phyloP scores from a whole-genome alignment of 2,113 vertebrate genomes.

The Phrynosoma platyrhinos region DNA sequence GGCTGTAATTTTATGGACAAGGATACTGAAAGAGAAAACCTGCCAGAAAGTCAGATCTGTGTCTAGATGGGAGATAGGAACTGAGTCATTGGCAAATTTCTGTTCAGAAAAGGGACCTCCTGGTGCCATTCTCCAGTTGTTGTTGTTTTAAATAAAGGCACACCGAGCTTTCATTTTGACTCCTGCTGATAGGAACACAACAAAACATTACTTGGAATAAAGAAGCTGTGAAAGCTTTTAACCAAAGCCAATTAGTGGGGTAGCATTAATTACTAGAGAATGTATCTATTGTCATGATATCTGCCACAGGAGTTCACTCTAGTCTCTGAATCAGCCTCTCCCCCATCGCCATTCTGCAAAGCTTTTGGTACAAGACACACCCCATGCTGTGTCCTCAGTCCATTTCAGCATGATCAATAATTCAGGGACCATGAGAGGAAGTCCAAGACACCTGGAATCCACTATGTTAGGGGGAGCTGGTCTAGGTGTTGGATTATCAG shows the following conservation, averaged over 20 bases:
- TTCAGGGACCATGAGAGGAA: too few relatives aligned
- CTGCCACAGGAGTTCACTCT: not conserved
- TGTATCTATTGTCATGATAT: not conserved
- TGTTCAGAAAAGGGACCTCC: conserved; percentile 13
- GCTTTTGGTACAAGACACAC: not conserved
- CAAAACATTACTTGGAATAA: not conserved
- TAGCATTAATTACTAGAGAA: not conserved
- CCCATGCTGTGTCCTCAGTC: not conserved
- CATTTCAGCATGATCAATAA: too few relatives aligned
- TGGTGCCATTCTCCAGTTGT: conserved; percentile 40
- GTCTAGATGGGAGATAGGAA: conserved; percentile 17
- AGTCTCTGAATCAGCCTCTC: not conserved
- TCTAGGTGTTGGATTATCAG: too few relatives aligned
- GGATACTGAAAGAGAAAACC: not conserved
- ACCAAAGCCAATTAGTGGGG: conserved; percentile 30
- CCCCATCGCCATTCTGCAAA: not conserved
- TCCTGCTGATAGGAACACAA: not conserved
- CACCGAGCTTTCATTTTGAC: conserved; percentile 8
- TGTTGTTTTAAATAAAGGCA: not conserved
- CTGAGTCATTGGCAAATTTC: not conserved
- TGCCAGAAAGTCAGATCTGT: not conserved
- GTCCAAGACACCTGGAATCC: too few relatives aligned
- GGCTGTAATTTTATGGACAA: too few relatives aligned
- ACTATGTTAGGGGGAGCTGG: too few relatives aligned
- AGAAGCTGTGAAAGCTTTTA: conserved; percentile 33